Conservation (phyloP, 2,888 invertebrate species). For the Gerris lacustris region DNA sequence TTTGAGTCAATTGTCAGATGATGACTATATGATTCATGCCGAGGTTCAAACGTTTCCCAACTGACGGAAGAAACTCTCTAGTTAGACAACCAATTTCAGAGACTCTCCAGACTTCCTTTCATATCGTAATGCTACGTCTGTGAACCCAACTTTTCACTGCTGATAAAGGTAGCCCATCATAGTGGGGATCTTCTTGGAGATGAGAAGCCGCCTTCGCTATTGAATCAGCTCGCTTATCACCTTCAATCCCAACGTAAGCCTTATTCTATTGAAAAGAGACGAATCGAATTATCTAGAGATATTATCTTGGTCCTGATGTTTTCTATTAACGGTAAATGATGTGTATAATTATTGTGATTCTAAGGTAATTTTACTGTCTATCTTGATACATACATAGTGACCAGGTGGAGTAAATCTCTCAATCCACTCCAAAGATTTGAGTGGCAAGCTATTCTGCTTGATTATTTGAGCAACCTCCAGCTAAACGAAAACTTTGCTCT, state of each 20-base stretch:
- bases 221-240: not conserved
- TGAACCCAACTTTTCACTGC: too few relatives aligned
- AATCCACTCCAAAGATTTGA: not conserved
- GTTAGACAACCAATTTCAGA: not conserved
- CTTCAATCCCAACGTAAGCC: too few relatives aligned
- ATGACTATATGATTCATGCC: not conserved
- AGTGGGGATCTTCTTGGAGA: not conserved
- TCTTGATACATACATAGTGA: too few relatives aligned
- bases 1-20: not conserved
- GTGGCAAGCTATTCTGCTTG: not conserved
- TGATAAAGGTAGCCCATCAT: not conserved
- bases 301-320: not conserved
- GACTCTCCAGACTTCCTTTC: not conserved
- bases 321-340: not conserved
- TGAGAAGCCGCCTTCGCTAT: not conserved
- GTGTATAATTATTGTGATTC: not conserved
- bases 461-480: not conserved
- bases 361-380: not conserved
- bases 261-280: not conserved
- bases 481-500: not conserved
- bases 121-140: not conserved
- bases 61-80: not conserved
- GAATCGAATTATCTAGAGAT: not conserved
- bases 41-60: not conserved
- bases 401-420: not conserved